Base-by-base conservation (phyloP, 2,113 vertebrate species). In the Montifringilla adamsi region DNA sequence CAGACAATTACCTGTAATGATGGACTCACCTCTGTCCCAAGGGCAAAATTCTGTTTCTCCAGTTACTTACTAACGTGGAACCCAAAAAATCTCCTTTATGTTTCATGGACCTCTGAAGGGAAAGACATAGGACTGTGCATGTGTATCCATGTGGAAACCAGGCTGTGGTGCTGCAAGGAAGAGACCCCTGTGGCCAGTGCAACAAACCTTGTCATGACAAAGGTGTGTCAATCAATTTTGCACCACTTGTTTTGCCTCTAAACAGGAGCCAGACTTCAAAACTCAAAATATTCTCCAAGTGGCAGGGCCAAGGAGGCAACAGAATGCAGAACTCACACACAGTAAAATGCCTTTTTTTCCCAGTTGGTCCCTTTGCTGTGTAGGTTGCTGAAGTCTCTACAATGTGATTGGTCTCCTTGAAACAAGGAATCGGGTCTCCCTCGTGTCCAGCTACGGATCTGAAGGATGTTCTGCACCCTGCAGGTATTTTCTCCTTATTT, bases 71-170 rank as follows among this genome's bases (percentile, higher is more conserved):
- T 69, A 60, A 56, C 0, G 0, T 28, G 41, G 26, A 53, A 90
- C 6, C 35, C 35, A 27, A 69, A 78, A 84, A 43, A 24, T 31
- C n/a, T 70, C 56, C 23, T 14, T 6, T 27, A 31, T 12, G 12
- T 39, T 67, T 83, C 33, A 35, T 4, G n/a, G 60, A 22, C 6
- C 37, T 58, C 56, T 68, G 53, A 64, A 55, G 18, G 23, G 35
- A 77, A 84, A 47, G 46, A 23, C 3, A 2, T 4, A n/a, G 62
- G 10, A 50, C 24, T 0, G 5, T 6, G 3, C 9, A 3, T 4
- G 24, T 33, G 33, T 20, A 74, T 43, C 2, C 2, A 4, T 6
- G 13, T 17, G 35, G 35, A n/a, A 85, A 49, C 12, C 1, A 1
- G 9, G 18, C 8, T 11, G 11, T 18, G 39, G 15, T 20, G 10